Conservation (phyloP, 2,888 invertebrate genomes). For the Sicus ferrugineus region DNA sequence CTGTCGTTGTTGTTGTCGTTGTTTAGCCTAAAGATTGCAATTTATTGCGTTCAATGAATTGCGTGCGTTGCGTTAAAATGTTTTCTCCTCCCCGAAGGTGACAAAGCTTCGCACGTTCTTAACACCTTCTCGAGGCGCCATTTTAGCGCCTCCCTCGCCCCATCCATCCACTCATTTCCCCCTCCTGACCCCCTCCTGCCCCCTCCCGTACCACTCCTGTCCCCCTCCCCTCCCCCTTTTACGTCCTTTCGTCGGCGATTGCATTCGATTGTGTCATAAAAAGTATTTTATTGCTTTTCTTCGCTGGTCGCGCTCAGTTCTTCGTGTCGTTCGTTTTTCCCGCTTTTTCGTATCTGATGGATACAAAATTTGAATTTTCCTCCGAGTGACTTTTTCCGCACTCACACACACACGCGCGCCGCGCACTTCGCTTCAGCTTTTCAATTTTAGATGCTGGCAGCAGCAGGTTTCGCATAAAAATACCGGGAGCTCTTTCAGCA, state of each 20-base stretch:
- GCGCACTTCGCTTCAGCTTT: slow-evolving; percentile 7
- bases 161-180: too few relatives aligned
- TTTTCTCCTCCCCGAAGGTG: slow-evolving; percentile 13
- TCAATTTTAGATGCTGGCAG: slow-evolving; percentile 14
- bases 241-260: neutral
- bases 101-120: slow-evolving; percentile 10
- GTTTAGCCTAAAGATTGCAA: slow-evolving; percentile 8
- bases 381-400: neutral
- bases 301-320: neutral
- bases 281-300: slow-evolving; percentile 19
- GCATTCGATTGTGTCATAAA: slow-evolving; percentile 25
- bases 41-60: slow-evolving; percentile 31
- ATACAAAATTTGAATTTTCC: slow-evolving; percentile 7
- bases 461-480: slow-evolving; percentile 40
- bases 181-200: too few relatives aligned
- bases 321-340: neutral
- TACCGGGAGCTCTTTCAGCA: slow-evolving; percentile 59
- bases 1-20: slow-evolving; percentile 14
- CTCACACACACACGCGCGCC: slow-evolving; percentile 1
- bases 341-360: neutral
- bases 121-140: neutral
- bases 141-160: too few relatives aligned
- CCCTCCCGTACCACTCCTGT: neutral
- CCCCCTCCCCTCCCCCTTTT: neutral
- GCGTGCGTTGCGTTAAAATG: slow-evolving; percentile 19